These are phyloP conservation scores for Pipistrellus nathusii DNA, from an alignment of 2,797 vertebrate genomes.

Conservation along the genomic window DNA sequence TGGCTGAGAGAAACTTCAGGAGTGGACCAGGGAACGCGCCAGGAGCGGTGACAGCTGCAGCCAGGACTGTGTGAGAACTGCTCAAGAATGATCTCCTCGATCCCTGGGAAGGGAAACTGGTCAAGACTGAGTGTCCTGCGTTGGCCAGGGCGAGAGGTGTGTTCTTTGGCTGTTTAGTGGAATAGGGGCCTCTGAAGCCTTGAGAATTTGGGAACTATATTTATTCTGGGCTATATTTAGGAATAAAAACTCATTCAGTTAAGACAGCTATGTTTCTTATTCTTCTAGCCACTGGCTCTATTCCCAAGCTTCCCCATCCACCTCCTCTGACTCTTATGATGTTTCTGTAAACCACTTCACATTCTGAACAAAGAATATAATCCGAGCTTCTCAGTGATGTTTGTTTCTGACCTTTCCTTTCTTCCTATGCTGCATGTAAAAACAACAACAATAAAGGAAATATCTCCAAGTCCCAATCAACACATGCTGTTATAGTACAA, in stretches of 20 bases:
- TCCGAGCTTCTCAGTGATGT: neutral
- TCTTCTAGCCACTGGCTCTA: neutral
- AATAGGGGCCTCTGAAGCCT: neutral
- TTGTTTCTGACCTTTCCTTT: neutral
- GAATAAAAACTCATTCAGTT: constrained; percentile 1
- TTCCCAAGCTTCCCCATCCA: neutral
- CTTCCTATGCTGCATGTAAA: neutral
- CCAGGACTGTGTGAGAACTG: too few relatives aligned
- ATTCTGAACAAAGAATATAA: constrained; percentile 19
- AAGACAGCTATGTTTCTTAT: neutral
- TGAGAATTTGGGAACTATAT: neutral
- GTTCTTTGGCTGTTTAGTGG: neutral
- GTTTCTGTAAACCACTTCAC: neutral
- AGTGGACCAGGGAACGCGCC: neutral
- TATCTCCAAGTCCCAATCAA: neutral
- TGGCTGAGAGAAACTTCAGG: neutral
- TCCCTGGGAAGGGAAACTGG: neutral
- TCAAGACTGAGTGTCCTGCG: neutral
- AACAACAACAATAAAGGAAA: neutral
- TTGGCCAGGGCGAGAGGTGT: neutral
- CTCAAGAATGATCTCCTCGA: neutral
- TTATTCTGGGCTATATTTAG: neutral
- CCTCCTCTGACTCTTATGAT: neutral
- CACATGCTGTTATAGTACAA: neutral
- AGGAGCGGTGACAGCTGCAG: neutral